Percentiles rank a stretch among this genome's conserved stretches.
Evolutionary conservation across 1,140 invertebrate species (phyloP).

Genomic region (Sitobion miscanthi): DNA sequence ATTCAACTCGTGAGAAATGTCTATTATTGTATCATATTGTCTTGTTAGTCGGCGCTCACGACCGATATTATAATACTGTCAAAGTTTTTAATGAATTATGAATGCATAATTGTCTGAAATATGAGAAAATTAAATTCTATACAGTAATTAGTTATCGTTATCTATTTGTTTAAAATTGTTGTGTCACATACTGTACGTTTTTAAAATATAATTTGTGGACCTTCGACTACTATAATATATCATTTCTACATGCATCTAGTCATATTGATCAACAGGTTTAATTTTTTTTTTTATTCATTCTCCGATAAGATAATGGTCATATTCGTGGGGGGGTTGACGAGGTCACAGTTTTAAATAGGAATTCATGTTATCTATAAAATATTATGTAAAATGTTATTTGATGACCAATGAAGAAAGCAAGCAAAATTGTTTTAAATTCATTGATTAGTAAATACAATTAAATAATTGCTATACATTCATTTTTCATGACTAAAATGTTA

Average conservation of each 20-base stretch:
- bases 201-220: background rate
- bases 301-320: background rate
- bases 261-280: background rate
- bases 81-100: constrained; percentile 18
- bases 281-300: background rate
- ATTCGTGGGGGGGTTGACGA: too few relatives aligned
- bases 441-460: background rate
- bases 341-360: too few relatives aligned
- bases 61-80: background rate
- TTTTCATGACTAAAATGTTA: too few relatives aligned
- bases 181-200: background rate
- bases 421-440: too few relatives aligned
- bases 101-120: background rate
- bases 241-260: background rate
- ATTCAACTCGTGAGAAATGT: background rate
- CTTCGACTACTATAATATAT: background rate
- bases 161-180: constrained; percentile 12
- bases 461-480: background rate
- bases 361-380: background rate
- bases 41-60: background rate
- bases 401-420: background rate
- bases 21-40: background rate
- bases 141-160: background rate
- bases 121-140: background rate
- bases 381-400: background rate